Evolutionary conservation across 1,140 invertebrate species (phyloP), one percentile per base, ranked within the genome.

Genomic region (Lycorma delicatula): DNA sequence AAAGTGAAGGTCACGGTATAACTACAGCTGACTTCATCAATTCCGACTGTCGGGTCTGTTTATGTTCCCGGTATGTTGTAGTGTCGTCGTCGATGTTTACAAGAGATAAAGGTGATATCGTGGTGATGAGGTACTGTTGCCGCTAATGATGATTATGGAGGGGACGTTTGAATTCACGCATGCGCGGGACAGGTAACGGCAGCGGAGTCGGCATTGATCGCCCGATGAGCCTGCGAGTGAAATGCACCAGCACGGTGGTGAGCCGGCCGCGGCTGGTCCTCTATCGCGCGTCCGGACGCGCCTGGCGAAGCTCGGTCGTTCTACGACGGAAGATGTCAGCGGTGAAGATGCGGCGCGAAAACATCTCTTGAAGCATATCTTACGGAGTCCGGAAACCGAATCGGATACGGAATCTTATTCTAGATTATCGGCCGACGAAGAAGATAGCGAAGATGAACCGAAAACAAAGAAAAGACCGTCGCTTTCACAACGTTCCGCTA

Each of bases 221-320:
- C 26, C 28, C 49, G 25, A 22, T 50, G 27, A 12, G 41, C 25
- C 22, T 28, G n/a, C 26, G 28, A 9, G 23, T 16, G 20, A 28
- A 46, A 18, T 27, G 36, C n/a, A 34, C 11, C 27, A 34, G 31
- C 36, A 54, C 48, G 46, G 36, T 26, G 23, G 46, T 41, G 50
- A 44, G 16, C 29, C 25, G 26, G 52, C 44, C 29, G 46, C 44
- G 41, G 22, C 44, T 49, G 46, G 47, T 71, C 13, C 68, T 63
- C 23, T 57, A 52, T 63, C 58, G 4, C 66, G 66, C 44, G 62
- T 72, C 16, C 3, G 68, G 70, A 25, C 64, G 56, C 23, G 51
- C 60, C 34, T 66, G 60, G 13, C 52, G 26, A 20, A 47, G 23
- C 18, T 53, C 12, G 56, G 56, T 12, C 27, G 56, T 4, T 50